Evolutionary conservation across 2,113 vertebrate species (phyloP), one percentile per base, ranked within the genome.

Genomic region (Pelecanus crispus): DNA sequence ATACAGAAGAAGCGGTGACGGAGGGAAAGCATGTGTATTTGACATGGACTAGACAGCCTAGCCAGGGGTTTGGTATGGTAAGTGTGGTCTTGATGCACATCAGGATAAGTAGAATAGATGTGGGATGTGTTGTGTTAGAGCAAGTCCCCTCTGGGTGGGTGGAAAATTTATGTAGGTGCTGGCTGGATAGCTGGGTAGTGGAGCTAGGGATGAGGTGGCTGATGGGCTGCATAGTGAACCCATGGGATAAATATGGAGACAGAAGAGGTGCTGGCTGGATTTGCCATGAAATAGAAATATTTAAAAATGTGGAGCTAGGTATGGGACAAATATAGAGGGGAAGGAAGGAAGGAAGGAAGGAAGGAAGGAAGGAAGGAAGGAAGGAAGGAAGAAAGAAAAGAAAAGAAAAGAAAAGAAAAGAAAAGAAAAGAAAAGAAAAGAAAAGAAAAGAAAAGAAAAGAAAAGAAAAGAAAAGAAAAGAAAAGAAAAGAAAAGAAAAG

Each of bases 171-270:
- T 13, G 5, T 4, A 45, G 62, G 32, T 74, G 28, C 25, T 75
- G 62, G 28, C 38, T 66, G 70, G 49, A 3, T 13, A 56, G 45
- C 28, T 71, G 77, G 40, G 42, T 7, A 32, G 45, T 28, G 47
- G 31, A 68, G 72, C 28, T 34, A 42, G 47, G 58, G 86, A 5
- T 40, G 70, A 49, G 49, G 17, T 16, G 34, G 7, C 12, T 90
- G 59, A 32, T 0, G 1, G 34, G 32, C 40, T 85, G 50, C 17
- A 2, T 1, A 2, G 42, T 4, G 13, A 67, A 62, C 5, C 42
- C 6, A 3, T 2, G 52, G 61, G 56, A 6, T 49, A 53, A 40
- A n/a, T 11, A 7, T 1, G 4, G 9, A 52, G 42, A 29, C 7
- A 45, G n/a, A 61, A 52, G 40, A n/a, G 24, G 17, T 0, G 0